Base-by-base conservation (phyloP, 2,113 vertebrate species). In the Andinoacara biseriatus region DNA sequence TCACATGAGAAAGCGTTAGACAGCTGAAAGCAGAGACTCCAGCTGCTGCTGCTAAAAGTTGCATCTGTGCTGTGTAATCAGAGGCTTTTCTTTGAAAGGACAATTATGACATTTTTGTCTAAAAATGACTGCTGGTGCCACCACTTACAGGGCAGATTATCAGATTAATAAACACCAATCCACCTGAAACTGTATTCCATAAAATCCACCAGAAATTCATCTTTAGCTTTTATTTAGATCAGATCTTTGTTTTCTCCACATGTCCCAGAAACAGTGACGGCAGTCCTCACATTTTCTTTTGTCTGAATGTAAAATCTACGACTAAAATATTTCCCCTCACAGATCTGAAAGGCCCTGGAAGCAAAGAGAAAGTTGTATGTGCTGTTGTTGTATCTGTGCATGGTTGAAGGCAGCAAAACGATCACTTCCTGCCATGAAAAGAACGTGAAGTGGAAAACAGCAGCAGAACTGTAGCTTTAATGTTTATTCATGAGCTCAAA, bases 1-100 rank as follows among this genome's bases (percentile, higher is more conserved):
- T 84, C 78, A 78, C 77, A 26, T 69, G 15, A 83, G 54, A 85
- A 82, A 83, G 63, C 74, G 87, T 81, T 62, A 76, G 82, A 82
- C 46, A 79, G 33, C 49, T 40, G 76, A 58, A 62, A 80, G 79
- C 20, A 15, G 67, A 18, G 33, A 65, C 72, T 87, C 54, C 65
- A 83, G 80, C 82, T 75, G 82, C 69, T 77, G 79, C 76, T 80
- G 78, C 62, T 61, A 57, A 86, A 76, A 82, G 58, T 72, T 49
- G 72, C 67, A 58, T 79, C 76, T 84, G 79, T 22, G 65, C 76
- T 87, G 43, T 35, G 58, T 20, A 79, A 78, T 78, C 14, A 78
- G 9, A 83, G 49, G 54, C 26, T 13, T 67, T 46, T 18, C 20
- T 58, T 40, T 52, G 13, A 54, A 54, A 54, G 24, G 35, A 60